Evolutionary conservation across 2,113 vertebrate genomes (phyloP).

Genomic region (Ictidomys tridecemlineatus): DNA sequence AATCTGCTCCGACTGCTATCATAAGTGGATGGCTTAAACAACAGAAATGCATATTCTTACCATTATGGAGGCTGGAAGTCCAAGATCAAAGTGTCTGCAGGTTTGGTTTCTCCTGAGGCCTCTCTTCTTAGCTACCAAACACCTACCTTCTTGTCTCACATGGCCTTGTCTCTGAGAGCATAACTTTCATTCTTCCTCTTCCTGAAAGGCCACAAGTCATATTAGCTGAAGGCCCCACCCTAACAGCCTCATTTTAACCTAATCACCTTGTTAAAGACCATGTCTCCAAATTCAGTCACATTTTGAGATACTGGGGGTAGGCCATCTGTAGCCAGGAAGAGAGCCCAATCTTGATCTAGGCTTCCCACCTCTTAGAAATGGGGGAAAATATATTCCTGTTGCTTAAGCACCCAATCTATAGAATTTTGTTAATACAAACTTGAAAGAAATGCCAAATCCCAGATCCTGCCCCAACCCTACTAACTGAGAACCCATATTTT

Average conservation of each 20-base stretch:
- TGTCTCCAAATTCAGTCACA: too few relatives aligned
- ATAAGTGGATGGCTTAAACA: background rate
- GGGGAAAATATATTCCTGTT: background rate
- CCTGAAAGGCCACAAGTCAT: background rate
- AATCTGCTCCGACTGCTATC: background rate
- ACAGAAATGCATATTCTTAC: background rate
- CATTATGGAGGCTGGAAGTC: background rate
- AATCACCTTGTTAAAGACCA: background rate
- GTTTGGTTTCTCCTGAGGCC: background rate
- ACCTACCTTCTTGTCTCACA: background rate
- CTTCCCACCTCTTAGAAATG: background rate
- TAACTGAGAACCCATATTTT: background rate
- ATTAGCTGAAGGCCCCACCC: background rate
- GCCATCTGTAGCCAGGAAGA: background rate
- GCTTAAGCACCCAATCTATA: background rate
- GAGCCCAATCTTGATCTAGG: background rate
- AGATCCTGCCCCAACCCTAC: background rate
- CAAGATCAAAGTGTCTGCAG: background rate
- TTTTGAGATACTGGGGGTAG: background rate
- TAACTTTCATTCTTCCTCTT: background rate
- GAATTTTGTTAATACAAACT: background rate
- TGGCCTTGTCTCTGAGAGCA: background rate
- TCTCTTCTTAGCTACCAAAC: background rate
- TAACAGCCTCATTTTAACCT: background rate
- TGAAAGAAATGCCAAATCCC: slow-evolving; percentile 7